Base-by-base conservation (phyloP, 2,888 invertebrate genomes). In the Onchidella celtica region DNA sequence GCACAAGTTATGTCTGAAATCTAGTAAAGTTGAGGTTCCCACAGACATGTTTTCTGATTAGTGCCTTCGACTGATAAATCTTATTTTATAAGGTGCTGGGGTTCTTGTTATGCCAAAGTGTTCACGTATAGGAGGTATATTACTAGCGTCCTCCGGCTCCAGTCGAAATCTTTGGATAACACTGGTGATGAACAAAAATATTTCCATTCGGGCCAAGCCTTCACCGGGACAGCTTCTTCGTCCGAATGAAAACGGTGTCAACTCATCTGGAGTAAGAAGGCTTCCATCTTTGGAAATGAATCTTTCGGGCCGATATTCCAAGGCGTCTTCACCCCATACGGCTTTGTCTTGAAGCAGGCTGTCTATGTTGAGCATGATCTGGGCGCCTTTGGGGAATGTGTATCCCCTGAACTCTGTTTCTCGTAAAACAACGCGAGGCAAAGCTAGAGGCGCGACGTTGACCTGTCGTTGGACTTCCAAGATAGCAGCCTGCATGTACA, bases 401-500 rank as follows among this genome's bases (percentile, higher is more conserved):
- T 87, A 89, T 40, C 87, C 89, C 11, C 83, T 73, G 24, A 91
- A 78, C 1, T 65, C 57, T 17, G 88, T 86, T 55, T 90, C 89
- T 29, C 82, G 17, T 21, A 68, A 61, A 2, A 81, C 81, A 29
- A 69, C 40, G 87, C 88, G 57, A 86, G 84, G 21, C 84, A 74
- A 3, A 85, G 69, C 6, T 82, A 86, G 63, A 1, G 82, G 86
- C 69, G 89, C 88, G 75, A 89, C 85, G 69, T 85, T 84, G 21
- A 87, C 86, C 27, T 79, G 61, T 11, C 90, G 77, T 47, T 86
- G 84, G 14, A 88, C 82, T 83, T 91, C 91, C 74, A 87, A 78
- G 63, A 89, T 82, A 6, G 88, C 86, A 21, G 91, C 91, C 34
- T 90, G 87, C 17, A 88, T 66, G 70, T 89, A 87, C 0, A 82